Base-by-base conservation (phyloP, 2,113 vertebrate species). In the Nibea albiflora region DNA sequence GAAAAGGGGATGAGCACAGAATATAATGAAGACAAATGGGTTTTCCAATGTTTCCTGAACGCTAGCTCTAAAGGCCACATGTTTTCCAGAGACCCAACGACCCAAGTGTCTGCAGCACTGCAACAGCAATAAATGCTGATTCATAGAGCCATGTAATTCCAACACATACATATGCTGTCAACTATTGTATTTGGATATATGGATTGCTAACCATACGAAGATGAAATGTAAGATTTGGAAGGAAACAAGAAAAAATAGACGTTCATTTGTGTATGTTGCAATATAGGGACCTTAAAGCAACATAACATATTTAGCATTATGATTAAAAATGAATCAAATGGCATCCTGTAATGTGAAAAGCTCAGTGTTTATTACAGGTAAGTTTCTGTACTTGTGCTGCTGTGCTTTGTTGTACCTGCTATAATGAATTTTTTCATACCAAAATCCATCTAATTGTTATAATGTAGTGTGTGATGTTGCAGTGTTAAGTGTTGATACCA, bases 11-110 rank as follows among this genome's bases (percentile, higher is more conserved):
- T 28, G 58, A 78, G 61, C 14, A 17, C 6, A 3, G 52, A 46
- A 63, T 22, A 52, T 81, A 88, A 90, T 77, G 76, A 82, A 84
- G 83, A 90, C 44, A 60, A 80, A 89, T 82, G 17, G 57, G 28
- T 70, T 77, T 71, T 44, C 71, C n/a, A 0, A 66, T 61, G 78
- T 53, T 73, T 78, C 60, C 80, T 78, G 78, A 84, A 83, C 42
- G 54, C 49, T 58, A 16, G 26, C 4, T 15, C 46, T 42, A 65
- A 83, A 88, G 73, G 74, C 52, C 75, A 70, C 67, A 64, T 76
- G 81, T 78, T 76, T 83, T 47, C 47, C 73, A 76, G 44, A 44
- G 74, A 80, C 74, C 67, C 47, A 31, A 31, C 35, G 39, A 66
- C n/a, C 35, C 8, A 49, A 73, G 66, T 8, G 26, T 10, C 62